Conservation (phyloP, 2,113 vertebrate species). For the Cervus canadensis region DNA sequence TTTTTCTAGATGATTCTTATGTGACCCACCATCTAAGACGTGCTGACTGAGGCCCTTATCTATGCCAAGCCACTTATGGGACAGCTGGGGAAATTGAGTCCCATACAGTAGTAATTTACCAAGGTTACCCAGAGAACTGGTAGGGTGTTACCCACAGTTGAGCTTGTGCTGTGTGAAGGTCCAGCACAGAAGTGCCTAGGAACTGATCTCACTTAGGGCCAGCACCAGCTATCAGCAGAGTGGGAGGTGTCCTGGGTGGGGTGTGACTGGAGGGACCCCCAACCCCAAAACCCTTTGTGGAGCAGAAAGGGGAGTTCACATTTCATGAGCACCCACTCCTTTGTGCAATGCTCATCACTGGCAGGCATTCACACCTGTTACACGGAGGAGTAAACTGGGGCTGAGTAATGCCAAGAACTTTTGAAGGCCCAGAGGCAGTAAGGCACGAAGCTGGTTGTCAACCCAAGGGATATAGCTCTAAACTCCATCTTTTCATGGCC, state of each 20-base stretch:
- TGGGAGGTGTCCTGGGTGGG: neutral
- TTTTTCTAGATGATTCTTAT: neutral
- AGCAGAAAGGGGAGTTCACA: neutral
- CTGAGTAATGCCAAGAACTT: neutral
- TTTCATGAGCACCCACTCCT: neutral
- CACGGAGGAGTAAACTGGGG: neutral
- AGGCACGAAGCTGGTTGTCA: neutral
- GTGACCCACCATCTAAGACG: neutral
- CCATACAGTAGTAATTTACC: neutral
- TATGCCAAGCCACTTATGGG: neutral
- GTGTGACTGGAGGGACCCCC: too few species aligned
- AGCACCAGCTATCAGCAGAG: neutral
- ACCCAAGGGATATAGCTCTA: neutral
- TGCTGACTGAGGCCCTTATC: neutral
- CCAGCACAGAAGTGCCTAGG: neutral
- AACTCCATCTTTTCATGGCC: neutral
- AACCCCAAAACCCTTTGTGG: neutral
- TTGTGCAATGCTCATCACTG: too few species aligned
- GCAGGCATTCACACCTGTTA: neutral
- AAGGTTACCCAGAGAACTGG: neutral
- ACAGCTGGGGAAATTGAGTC: neutral
- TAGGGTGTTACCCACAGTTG: neutral
- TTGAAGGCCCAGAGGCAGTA: neutral
- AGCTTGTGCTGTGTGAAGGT: neutral
- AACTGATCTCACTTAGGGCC: neutral